These are phyloP conservation scores for Barbus barbus DNA, from an alignment of 2,113 vertebrate genomes.

Conservation along the genomic window DNA sequence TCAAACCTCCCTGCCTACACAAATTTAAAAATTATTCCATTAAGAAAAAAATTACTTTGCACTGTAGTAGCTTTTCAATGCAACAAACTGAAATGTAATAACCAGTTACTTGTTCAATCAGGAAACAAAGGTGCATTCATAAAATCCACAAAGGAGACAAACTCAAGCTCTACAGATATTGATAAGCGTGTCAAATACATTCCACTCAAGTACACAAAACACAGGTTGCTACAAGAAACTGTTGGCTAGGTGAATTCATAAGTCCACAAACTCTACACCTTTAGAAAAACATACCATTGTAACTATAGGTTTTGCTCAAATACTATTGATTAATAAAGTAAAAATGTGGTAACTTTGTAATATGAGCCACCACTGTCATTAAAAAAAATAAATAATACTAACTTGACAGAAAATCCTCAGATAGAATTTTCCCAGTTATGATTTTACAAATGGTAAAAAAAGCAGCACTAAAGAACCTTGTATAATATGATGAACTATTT, in stretches of 20 bases:
- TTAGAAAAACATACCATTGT: not conserved
- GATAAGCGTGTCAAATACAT: slow-evolving; percentile 29
- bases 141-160: slow-evolving; percentile 25
- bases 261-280: not conserved
- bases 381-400: not conserved
- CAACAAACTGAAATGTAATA: not conserved
- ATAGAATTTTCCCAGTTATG: not conserved
- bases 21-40: not conserved
- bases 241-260: not conserved
- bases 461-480: too few relatives aligned
- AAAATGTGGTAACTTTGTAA: not conserved
- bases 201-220: slow-evolving; percentile 11
- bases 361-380: not conserved
- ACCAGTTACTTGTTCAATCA: not conserved
- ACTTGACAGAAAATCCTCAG: not conserved
- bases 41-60: not conserved
- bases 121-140: slow-evolving; percentile 28
- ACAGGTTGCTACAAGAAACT: slow-evolving; percentile 30
- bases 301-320: not conserved
- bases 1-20: not conserved
- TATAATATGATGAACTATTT: too few relatives aligned
- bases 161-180: not conserved
- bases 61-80: not conserved
- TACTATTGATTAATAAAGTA: not conserved
- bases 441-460: not conserved